phyloP scores from a whole-genome alignment of 2,797 vertebrate species.

The Sorex maritimensis region DNA sequence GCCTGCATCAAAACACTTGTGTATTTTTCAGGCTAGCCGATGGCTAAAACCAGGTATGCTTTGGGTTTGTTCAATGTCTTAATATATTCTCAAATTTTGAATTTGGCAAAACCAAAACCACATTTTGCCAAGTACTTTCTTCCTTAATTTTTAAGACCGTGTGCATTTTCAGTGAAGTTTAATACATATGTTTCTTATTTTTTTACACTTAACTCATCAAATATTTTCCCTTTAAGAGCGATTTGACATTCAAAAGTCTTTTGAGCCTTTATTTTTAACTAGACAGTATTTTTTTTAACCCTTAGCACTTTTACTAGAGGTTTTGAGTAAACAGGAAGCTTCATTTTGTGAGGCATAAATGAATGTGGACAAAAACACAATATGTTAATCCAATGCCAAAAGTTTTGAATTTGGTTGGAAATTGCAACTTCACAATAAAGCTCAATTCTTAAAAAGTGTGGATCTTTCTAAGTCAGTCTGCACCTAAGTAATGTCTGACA shows the following conservation, averaged over 20 bases:
- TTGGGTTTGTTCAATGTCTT: conserved; percentile 81
- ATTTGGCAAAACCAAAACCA: conserved; percentile 83
- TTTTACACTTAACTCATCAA: conserved; percentile 86
- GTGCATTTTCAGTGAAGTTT: conserved; percentile 83
- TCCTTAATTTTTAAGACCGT: conserved; percentile 81
- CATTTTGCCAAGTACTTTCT: conserved; percentile 80
- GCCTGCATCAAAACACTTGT: background rate
- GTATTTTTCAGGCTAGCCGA: conserved; percentile 38
- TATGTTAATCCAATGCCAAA: conserved; percentile 45
- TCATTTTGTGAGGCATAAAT: conserved; percentile 51
- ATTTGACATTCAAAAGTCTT: conserved; percentile 80
- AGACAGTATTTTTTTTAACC: background rate
- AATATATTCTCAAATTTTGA: conserved; percentile 76
- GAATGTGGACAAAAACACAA: conserved; percentile 56
- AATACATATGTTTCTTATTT: conserved; percentile 85
- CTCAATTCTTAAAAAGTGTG: background rate
- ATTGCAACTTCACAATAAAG: background rate
- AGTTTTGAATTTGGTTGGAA: conserved; percentile 67
- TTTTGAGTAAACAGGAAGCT: conserved; percentile 79
- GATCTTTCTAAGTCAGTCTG: conserved; percentile 39
- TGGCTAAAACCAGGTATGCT: conserved; percentile 57
- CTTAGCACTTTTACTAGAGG: background rate
- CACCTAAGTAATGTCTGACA: conserved; percentile 28
- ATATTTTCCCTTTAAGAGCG: conserved; percentile 78
- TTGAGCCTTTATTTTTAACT: conserved; percentile 67